A percentile compares a stretch with the other conserved stretches of the same genome.
These are phyloP conservation scores for Drosophila novamexicana DNA, from an alignment of 1,140 invertebrate species.

Conservation along the genomic window DNA sequence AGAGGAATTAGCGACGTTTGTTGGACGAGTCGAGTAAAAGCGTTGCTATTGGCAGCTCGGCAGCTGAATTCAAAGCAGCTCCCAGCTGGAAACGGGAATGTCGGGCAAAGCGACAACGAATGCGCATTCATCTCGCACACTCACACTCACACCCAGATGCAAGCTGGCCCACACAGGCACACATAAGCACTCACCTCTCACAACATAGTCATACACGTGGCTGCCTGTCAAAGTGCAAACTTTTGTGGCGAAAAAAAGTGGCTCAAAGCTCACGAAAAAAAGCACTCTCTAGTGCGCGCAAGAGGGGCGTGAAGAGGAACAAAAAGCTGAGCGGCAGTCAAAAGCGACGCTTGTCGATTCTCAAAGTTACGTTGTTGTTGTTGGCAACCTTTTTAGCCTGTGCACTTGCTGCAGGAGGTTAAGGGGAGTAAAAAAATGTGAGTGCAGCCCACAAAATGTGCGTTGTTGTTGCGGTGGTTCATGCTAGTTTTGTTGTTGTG, in stretches of 20 bases:
- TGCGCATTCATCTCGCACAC: conserved; percentile 47
- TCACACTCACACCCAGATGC: neutral
- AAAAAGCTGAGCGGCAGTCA: conserved; percentile 57
- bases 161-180: conserved; percentile 14
- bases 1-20: conserved; percentile 48
- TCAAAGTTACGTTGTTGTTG: conserved; percentile 52
- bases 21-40: conserved; percentile 47
- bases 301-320: neutral
- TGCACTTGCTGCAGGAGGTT: conserved; percentile 20
- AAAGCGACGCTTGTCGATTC: conserved; percentile 73
- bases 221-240: conserved; percentile 79
- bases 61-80: conserved; percentile 17
- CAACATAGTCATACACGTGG: conserved; percentile 61
- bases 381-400: conserved; percentile 67
- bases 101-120: conserved; percentile 49
- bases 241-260: conserved; percentile 69
- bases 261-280: conserved; percentile 48
- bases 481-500: conserved; percentile 26
- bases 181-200: conserved; percentile 4
- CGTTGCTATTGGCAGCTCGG: conserved; percentile 16
- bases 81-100: conserved; percentile 25
- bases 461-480: conserved; percentile 14
- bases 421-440: conserved; percentile 13
- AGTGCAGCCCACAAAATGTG: conserved; percentile 27
- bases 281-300: neutral